Percentiles rank a stretch among this genome's conserved stretches.
Conservation (phyloP, 2,113 vertebrate species). For the Lamprotornis superbus region DNA sequence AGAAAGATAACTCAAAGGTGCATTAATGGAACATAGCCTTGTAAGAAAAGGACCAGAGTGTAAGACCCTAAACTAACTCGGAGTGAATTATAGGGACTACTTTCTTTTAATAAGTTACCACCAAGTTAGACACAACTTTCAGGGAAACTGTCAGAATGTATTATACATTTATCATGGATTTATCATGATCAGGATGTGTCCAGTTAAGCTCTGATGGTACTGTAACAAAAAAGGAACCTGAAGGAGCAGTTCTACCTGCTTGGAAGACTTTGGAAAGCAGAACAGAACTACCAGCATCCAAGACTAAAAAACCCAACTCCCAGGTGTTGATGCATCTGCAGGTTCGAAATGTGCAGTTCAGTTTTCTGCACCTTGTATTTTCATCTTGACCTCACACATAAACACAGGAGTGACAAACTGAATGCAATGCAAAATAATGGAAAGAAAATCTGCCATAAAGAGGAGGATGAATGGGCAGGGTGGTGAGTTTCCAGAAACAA, state of each 20-base stretch:
- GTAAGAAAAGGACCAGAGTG: not conserved
- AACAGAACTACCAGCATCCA: not conserved
- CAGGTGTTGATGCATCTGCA: not conserved
- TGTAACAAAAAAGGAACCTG: not conserved
- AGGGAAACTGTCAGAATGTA: not conserved
- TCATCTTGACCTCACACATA: not conserved
- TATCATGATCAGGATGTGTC: not conserved
- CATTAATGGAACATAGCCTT: not conserved
- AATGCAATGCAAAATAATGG: not conserved
- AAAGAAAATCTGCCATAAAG: not conserved
- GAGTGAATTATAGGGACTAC: not conserved
- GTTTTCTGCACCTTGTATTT: not conserved
- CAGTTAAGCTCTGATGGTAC: not conserved
- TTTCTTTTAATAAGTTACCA: not conserved
- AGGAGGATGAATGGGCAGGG: not conserved
- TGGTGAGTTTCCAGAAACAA: not conserved
- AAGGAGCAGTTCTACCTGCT: not conserved
- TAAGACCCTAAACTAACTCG: not conserved
- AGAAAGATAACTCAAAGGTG: not conserved
- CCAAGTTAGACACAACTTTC: not conserved
- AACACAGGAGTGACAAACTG: not conserved
- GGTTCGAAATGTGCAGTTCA: not conserved
- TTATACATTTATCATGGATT: not conserved
- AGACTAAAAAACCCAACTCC: not conserved
- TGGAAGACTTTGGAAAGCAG: not conserved